Conservation (phyloP, 1,140 invertebrate genomes). For the Lucilia sericata region DNA sequence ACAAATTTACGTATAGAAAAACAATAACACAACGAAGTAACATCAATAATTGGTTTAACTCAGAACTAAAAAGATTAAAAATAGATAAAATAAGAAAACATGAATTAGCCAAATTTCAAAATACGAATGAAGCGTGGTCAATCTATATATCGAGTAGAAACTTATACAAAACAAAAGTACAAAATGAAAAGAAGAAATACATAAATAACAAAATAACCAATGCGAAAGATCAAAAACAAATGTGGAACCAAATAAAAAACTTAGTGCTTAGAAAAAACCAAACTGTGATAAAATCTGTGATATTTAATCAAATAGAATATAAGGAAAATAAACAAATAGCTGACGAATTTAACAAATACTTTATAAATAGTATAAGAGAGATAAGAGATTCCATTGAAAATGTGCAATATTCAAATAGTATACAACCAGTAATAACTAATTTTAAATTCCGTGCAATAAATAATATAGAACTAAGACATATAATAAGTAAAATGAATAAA, state of each 20-base stretch:
- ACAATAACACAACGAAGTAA: too few species aligned
- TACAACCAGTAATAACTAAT: background rate
- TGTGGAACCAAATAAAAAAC: background rate
- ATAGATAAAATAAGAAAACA: too few species aligned
- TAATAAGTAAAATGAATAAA: background rate
- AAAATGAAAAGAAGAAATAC: background rate
- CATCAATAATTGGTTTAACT: too few species aligned
- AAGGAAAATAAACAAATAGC: background rate
- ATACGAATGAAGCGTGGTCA: too few species aligned
- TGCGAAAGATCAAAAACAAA: background rate
- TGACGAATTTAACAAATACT: background rate
- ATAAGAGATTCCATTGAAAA: background rate
- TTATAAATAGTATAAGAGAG: background rate
- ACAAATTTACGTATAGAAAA: too few species aligned
- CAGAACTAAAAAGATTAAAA: too few species aligned
- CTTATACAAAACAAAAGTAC: too few species aligned
- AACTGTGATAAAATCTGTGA: constrained; percentile 4
- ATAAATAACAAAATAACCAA: background rate
- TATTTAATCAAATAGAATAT: constrained; percentile 26
- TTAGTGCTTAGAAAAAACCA: background rate
- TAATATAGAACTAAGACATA: background rate
- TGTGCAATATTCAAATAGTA: background rate
- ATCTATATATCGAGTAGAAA: too few species aligned
- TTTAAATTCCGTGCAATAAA: constrained; percentile 1
- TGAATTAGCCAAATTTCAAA: too few species aligned